Evolutionary conservation across 2,888 invertebrate species (phyloP).

Genomic region (Cistogaster globosa): DNA sequence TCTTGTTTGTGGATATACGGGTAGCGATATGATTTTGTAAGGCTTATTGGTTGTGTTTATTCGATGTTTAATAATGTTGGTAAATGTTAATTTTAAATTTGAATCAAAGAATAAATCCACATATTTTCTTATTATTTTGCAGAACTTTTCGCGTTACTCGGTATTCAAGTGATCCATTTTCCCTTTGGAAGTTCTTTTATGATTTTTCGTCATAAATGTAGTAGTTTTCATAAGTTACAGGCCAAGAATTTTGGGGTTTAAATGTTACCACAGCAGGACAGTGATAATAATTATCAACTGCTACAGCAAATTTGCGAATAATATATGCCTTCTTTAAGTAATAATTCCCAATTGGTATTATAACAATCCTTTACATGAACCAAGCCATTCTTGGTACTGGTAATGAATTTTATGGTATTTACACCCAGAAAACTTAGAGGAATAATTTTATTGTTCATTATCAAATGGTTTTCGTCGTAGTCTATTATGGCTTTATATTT

Average conservation of each 20-base stretch:
- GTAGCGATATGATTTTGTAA: constrained; percentile 54
- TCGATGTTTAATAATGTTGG: constrained; percentile 58
- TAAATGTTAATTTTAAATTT: constrained; percentile 51
- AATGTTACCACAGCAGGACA: not conserved
- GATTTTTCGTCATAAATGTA: not conserved
- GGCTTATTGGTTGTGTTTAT: constrained; percentile 17
- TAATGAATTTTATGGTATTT: constrained; percentile 8
- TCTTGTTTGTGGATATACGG: constrained; percentile 55
- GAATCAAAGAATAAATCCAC: constrained; percentile 27
- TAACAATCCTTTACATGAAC: constrained; percentile 9
- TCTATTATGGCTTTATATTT: constrained; percentile 9
- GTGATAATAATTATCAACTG: not conserved
- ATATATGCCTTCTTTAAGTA: constrained; percentile 27
- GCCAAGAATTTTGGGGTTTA: not conserved
- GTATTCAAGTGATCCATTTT: constrained; percentile 31
- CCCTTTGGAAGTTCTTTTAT: not conserved
- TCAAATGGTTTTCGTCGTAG: constrained; percentile 4
- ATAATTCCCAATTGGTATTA: not conserved
- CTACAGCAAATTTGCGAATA: constrained; percentile 3
- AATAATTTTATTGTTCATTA: constrained; percentile 1
- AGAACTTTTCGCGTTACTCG: constrained; percentile 13
- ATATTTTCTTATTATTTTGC: constrained; percentile 12
- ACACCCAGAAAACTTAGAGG: not conserved
- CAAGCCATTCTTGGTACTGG: constrained; percentile 2
- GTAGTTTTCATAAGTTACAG: constrained; percentile 17